Percentiles rank a stretch among this genome's conserved stretches.
Evolutionary conservation across 2,113 vertebrate genomes (phyloP).

Genomic region (Hippocampus barbouri): DNA sequence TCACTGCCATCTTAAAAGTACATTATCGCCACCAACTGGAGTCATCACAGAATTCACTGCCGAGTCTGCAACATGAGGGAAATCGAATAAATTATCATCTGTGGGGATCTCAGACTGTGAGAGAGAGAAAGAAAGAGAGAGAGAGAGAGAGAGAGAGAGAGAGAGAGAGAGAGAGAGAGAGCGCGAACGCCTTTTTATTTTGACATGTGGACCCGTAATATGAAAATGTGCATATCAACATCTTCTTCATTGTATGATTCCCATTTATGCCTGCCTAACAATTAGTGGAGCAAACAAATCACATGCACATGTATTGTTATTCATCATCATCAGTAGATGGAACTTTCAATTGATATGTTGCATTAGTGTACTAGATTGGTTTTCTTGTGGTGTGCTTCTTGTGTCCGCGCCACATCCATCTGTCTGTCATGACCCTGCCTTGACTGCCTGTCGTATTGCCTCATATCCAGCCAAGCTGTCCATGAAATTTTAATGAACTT

Average conservation of each 20-base stretch:
- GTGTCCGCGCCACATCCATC: neutral
- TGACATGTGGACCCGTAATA: too few relatives aligned
- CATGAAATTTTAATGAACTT: neutral
- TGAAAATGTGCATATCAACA: too few relatives aligned
- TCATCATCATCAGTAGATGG: conserved; percentile 11
- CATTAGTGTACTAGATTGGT: neutral
- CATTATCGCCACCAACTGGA: neutral
- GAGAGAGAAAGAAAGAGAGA: neutral
- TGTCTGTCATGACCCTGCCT: neutral
- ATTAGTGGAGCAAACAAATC: too few relatives aligned
- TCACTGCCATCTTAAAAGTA: neutral
- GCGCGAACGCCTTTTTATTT: too few relatives aligned
- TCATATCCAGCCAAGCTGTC: neutral
- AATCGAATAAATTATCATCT: neutral
- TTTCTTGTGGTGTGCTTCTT: neutral
- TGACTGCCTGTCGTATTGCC: neutral
- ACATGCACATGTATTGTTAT: too few relatives aligned
- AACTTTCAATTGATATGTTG: conserved; percentile 12
- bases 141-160: too few relatives aligned
- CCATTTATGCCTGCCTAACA: too few relatives aligned
- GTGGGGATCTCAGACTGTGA: conserved; percentile 8
- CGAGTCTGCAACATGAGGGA: neutral
- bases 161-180: too few relatives aligned
- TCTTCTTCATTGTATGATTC: too few relatives aligned
- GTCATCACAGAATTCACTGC: neutral